Evolutionary conservation across 2,797 vertebrate species (phyloP).

Genomic region (Simalia tracyae): DNA sequence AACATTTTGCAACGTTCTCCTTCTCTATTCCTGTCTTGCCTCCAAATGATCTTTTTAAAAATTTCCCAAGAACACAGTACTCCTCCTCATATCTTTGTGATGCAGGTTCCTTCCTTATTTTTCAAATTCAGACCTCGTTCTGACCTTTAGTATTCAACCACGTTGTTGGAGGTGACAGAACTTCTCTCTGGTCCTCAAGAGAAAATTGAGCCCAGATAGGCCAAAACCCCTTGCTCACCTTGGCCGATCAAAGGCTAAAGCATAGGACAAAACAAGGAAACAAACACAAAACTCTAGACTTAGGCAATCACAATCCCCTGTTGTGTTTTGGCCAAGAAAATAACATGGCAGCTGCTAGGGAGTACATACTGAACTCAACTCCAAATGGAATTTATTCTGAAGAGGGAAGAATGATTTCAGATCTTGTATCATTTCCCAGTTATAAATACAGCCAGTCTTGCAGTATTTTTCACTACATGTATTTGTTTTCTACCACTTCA

Average conservation of each 20-base stretch:
- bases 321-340: not conserved
- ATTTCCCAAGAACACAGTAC: not conserved
- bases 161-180: not conserved
- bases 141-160: not conserved
- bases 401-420: not conserved
- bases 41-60: not conserved
- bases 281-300: not conserved
- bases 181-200: not conserved
- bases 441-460: not conserved
- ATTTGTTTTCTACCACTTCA: not conserved
- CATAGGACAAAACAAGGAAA: not conserved
- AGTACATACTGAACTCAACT: not conserved
- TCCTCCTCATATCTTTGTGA: not conserved
- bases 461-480: not conserved
- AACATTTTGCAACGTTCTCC: not conserved
- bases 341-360: not conserved
- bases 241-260: not conserved
- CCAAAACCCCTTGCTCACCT: not conserved
- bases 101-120: not conserved
- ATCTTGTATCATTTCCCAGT: not conserved
- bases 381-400: not conserved
- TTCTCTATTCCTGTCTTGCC: not conserved
- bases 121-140: not conserved
- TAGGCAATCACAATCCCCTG: not conserved
- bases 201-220: not conserved